Percentiles rank a stretch among this genome's conserved stretches.
Conservation (phyloP, 1,140 invertebrate species). For the Ceratina calcarata region DNA sequence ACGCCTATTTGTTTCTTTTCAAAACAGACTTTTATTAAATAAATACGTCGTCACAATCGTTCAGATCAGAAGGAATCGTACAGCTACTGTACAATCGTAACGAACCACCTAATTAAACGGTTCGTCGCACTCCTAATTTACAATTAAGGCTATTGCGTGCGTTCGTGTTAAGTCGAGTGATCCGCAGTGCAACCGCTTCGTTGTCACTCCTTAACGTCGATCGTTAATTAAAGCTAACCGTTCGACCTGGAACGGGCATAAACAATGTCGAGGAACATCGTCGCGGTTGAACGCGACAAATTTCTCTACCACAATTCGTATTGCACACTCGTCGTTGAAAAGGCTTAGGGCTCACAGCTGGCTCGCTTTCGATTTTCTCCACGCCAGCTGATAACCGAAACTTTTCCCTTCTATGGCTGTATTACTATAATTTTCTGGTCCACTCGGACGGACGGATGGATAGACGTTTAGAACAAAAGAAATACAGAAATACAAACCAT, state of each 20-base stretch:
- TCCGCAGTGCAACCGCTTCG: slow-evolving; percentile 19
- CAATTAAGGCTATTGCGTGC: slow-evolving; percentile 25
- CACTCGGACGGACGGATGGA: slow-evolving; percentile 47
- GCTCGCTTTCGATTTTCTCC: slow-evolving; percentile 37
- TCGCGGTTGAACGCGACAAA: slow-evolving; percentile 25
- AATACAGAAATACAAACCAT: background rate
- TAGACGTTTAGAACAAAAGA: slow-evolving; percentile 4
- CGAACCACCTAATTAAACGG: background rate
- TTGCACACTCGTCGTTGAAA: slow-evolving; percentile 56
- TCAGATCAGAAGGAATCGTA: slow-evolving; percentile 51
- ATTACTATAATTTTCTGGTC: slow-evolving; percentile 31
- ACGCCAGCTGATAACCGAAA: background rate
- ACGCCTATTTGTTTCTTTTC: slow-evolving; percentile 80
- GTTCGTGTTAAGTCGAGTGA: background rate
- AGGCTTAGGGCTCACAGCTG: slow-evolving; percentile 10
- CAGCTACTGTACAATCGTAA: slow-evolving; percentile 53
- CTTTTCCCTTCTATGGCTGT: background rate
- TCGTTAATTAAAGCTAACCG: slow-evolving; percentile 31
- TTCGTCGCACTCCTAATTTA: slow-evolving; percentile 30
- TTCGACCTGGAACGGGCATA: background rate
- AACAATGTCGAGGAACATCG: slow-evolving; percentile 32
- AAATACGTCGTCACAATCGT: slow-evolving; percentile 53
- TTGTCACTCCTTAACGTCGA: slow-evolving; percentile 29
- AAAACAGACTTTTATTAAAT: slow-evolving; percentile 68
- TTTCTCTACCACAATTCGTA: slow-evolving; percentile 31